phyloP scores from a whole-genome alignment of 2,113 vertebrate genomes.

The Austrofundulus limnaeus region DNA sequence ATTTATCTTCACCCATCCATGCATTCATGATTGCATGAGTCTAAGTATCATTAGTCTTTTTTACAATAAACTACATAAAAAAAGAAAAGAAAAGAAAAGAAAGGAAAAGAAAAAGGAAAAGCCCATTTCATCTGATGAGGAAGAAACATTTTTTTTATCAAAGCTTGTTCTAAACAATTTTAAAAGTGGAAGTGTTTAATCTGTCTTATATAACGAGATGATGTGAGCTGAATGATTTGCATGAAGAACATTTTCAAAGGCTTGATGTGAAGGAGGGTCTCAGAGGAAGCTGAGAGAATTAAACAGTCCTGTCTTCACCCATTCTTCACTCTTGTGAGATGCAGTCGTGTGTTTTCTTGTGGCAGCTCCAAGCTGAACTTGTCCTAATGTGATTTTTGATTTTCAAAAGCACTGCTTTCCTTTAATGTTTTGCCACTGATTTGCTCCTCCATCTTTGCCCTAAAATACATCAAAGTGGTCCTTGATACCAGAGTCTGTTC shows the following conservation, averaged over 20 bases:
- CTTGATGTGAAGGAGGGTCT: conserved; percentile 13
- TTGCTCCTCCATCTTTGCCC: conserved; percentile 13
- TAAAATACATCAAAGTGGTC: conserved; percentile 10
- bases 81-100: too few relatives aligned
- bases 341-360: neutral
- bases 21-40: too few relatives aligned
- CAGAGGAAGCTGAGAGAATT: conserved; percentile 5
- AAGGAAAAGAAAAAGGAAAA: too few relatives aligned
- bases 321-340: neutral
- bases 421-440: conserved; percentile 18
- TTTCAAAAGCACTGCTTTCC: conserved; percentile 1
- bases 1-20: too few relatives aligned
- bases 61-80: too few relatives aligned
- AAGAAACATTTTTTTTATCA: too few relatives aligned
- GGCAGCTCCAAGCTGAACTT: conserved; percentile 22
- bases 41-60: too few relatives aligned
- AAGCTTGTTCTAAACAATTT: too few relatives aligned
- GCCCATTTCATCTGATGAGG: too few relatives aligned
- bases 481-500: neutral
- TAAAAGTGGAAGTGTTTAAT: too few relatives aligned
- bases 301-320: conserved; percentile 14
- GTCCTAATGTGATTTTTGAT: conserved; percentile 46
- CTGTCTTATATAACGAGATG: too few relatives aligned
- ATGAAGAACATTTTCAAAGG: neutral
- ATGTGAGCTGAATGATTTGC: too few relatives aligned